These are phyloP conservation scores for Micromussa lordhowensis DNA, from an alignment of 92 coral and sea anemone genomes.

Conservation along the genomic window DNA sequence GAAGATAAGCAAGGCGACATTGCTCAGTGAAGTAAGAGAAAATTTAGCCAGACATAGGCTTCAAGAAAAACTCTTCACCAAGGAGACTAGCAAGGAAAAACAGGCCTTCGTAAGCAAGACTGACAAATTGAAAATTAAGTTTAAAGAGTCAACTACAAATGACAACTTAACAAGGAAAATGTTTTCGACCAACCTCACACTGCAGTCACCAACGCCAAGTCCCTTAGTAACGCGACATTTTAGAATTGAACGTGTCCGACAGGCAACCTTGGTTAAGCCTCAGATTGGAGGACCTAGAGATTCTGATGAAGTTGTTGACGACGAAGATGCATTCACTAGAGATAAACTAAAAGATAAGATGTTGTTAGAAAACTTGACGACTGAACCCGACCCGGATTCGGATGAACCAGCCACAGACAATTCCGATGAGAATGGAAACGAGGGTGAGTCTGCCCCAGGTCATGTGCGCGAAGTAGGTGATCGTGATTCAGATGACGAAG, in stretches of 20 bases:
- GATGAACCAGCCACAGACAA: conserved; percentile 1
- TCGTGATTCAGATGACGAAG: neutral
- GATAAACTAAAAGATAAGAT: neutral
- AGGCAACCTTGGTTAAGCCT: neutral
- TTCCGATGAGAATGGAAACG: neutral
- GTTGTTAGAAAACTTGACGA: neutral
- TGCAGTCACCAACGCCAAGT: neutral
- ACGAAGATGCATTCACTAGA: neutral
- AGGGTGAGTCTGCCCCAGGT: neutral
- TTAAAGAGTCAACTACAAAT: neutral
- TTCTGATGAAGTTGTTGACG: conserved; percentile 9
- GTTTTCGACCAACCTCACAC: no score
- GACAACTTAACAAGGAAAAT: neutral
- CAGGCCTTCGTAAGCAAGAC: neutral
- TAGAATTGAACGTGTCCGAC: neutral
- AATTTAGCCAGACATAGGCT: neutral
- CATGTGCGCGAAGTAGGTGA: neutral
- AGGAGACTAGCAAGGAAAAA: neutral
- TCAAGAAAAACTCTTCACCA: neutral
- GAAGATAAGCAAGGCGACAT: neutral
- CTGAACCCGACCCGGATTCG: neutral
- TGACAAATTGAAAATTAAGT: neutral
- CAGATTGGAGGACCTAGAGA: neutral
- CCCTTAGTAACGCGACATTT: neutral
- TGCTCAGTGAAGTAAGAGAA: neutral